These are phyloP conservation scores for Odobenus rosmarus DNA, from an alignment of 2,113 vertebrate genomes.

Conservation along the genomic window DNA sequence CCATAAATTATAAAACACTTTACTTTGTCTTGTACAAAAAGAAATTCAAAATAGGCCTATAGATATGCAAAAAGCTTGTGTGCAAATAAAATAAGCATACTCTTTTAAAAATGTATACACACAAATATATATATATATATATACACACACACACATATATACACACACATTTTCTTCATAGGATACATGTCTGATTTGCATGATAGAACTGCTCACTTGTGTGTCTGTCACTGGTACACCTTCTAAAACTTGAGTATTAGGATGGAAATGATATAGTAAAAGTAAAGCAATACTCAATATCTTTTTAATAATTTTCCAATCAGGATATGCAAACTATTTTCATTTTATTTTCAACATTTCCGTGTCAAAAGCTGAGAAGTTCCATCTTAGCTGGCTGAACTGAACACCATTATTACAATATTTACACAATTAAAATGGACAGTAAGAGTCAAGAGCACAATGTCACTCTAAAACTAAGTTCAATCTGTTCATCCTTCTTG, in stretches of 20 bases:
- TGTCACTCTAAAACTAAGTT: background rate
- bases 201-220: background rate
- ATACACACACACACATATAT: too few relatives aligned
- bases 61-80: background rate
- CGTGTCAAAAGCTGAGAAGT: background rate
- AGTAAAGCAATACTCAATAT: background rate
- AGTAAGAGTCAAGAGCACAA: background rate
- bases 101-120: background rate
- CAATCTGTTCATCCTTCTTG: background rate
- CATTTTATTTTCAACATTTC: constrained; percentile 1
- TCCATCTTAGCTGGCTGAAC: background rate
- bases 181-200: background rate
- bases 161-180: background rate
- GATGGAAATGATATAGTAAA: background rate
- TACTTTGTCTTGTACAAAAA: background rate
- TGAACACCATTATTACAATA: background rate
- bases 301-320: background rate
- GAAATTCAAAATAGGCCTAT: constrained; percentile 12
- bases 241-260: background rate
- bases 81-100: background rate
- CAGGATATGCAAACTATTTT: background rate
- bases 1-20: background rate
- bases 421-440: background rate
- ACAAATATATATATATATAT: too few relatives aligned
- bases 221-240: background rate